Evolutionary conservation across 2,113 vertebrate genomes (phyloP).

Genomic region (Cacatua alba): DNA sequence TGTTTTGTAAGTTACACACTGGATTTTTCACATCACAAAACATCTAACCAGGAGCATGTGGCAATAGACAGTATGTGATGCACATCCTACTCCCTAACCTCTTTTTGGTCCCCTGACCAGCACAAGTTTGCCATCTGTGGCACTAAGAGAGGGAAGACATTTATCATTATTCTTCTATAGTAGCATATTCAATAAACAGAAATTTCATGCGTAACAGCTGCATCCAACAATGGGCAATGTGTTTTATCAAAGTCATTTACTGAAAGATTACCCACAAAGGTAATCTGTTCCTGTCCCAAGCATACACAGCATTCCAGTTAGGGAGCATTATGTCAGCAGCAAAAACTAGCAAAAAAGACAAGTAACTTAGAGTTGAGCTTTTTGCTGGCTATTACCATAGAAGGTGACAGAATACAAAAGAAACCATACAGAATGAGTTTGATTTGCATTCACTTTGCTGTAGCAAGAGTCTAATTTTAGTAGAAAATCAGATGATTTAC

Average conservation of each 20-base stretch:
- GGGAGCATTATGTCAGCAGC: background rate
- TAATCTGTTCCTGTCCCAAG: background rate
- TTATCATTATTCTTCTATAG: background rate
- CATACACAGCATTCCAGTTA: background rate
- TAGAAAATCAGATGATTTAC: background rate
- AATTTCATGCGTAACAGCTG: background rate
- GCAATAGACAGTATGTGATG: background rate
- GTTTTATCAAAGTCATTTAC: background rate
- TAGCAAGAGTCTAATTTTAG: constrained; percentile 13
- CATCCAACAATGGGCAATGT: background rate
- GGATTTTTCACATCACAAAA: background rate
- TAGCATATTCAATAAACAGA: background rate
- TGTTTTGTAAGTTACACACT: background rate
- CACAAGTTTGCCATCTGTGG: background rate
- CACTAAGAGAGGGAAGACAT: background rate
- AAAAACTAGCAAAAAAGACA: background rate
- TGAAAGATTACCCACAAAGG: background rate
- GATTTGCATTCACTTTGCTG: background rate
- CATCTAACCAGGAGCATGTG: background rate
- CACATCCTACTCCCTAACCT: background rate
- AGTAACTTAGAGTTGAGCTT: background rate
- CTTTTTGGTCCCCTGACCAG: background rate
- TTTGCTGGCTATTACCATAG: background rate
- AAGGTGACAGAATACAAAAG: constrained; percentile 4
- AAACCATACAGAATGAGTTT: background rate